Percentiles rank a stretch among this genome's conserved stretches.
These are phyloP conservation scores for Bubo scandiacus DNA, from an alignment of 2,113 vertebrate genomes.

Conservation along the genomic window DNA sequence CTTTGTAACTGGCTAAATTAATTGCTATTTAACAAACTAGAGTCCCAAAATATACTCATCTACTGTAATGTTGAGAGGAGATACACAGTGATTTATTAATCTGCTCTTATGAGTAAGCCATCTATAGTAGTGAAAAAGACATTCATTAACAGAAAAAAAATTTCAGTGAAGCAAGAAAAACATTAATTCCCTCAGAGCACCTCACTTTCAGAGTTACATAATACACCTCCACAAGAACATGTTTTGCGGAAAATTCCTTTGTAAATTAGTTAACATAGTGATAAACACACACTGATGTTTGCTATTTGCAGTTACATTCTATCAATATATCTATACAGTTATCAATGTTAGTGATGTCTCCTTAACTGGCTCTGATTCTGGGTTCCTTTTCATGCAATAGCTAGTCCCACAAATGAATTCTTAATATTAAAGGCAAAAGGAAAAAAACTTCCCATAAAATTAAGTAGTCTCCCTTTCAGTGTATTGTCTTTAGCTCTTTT, in stretches of 20 bases:
- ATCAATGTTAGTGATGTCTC: not conserved
- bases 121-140: not conserved
- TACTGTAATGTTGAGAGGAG: not conserved
- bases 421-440: not conserved
- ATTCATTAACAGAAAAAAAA: not conserved
- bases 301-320: not conserved
- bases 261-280: not conserved
- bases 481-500: not conserved
- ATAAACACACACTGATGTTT: not conserved
- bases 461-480: not conserved
- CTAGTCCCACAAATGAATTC: not conserved
- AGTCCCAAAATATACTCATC: not conserved
- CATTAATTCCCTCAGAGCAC: not conserved
- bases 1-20: not conserved
- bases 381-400: not conserved
- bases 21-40: not conserved
- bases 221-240: not conserved
- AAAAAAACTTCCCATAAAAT: not conserved
- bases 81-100: not conserved
- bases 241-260: not conserved
- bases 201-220: not conserved
- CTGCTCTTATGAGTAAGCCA: accelerated
- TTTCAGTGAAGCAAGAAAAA: not conserved
- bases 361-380: not conserved
- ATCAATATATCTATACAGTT: not conserved